Percentiles rank a stretch among this genome's conserved stretches.
These are phyloP conservation scores for Sylvilagus bachmani DNA, from an alignment of 2,113 vertebrate genomes.

Conservation along the genomic window DNA sequence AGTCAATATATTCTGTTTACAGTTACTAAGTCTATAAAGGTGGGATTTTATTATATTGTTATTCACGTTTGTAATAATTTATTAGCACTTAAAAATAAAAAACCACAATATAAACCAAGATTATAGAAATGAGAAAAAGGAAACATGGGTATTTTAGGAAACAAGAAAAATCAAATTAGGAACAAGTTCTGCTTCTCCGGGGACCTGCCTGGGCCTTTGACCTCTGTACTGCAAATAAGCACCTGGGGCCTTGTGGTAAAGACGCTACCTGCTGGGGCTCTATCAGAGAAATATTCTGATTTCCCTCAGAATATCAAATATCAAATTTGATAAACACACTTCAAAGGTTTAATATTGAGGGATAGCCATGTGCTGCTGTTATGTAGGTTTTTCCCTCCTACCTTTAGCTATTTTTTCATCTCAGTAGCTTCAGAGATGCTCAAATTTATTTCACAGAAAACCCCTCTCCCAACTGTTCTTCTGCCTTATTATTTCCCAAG, in stretches of 20 bases:
- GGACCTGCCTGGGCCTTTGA: background rate
- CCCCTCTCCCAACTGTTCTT: background rate
- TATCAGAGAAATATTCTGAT: background rate
- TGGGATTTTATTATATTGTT: background rate
- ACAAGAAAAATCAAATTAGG: background rate
- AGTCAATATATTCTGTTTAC: background rate
- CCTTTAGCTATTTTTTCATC: background rate
- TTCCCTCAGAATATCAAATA: background rate
- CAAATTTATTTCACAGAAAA: background rate
- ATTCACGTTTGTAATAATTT: background rate
- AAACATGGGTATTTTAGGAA: background rate
- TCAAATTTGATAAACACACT: background rate
- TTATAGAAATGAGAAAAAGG: background rate
- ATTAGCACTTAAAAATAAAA: background rate
- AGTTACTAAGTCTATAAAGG: slow-evolving; percentile 19
- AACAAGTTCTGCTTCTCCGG: background rate
- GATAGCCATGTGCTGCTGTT: background rate
- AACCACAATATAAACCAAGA: background rate
- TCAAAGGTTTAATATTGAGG: background rate
- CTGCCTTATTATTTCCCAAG: background rate
- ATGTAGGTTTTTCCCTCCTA: background rate
- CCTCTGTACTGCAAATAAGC: background rate
- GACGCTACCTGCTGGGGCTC: background rate
- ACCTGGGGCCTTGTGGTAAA: background rate
- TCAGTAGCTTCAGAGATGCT: background rate